phyloP scores from a whole-genome alignment of 2,113 vertebrate genomes.

The Elanoides forficatus region DNA sequence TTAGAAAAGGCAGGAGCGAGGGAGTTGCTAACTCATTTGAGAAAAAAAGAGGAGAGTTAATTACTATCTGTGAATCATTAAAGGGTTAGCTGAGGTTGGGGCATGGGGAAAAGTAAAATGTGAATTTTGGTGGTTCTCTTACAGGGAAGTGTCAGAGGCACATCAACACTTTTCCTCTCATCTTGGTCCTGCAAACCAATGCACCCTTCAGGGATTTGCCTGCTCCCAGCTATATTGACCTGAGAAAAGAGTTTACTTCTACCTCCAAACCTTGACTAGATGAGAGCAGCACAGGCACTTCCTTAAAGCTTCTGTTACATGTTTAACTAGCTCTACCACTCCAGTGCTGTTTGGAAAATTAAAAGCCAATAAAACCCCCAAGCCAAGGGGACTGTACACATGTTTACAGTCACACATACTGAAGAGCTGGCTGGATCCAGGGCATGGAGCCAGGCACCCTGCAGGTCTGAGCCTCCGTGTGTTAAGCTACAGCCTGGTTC shows the following conservation, averaged over 20 bases:
- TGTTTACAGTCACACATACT: not conserved
- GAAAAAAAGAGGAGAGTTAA: constrained; percentile 27
- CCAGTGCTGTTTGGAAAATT: not conserved
- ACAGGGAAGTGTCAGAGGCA: not conserved
- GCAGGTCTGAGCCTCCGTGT: not conserved
- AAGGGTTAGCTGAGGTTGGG: constrained; percentile 4
- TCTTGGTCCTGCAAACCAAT: not conserved
- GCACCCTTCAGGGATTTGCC: not conserved
- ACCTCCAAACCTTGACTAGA: not conserved
- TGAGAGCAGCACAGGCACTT: not conserved
- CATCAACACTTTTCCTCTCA: not conserved
- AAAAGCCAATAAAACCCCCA: not conserved
- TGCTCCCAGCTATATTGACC: not conserved
- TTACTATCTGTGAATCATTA: constrained; percentile 36
- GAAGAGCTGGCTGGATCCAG: not conserved
- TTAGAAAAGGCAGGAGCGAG: constrained; percentile 27
- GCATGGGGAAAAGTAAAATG: not conserved
- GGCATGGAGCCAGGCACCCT: not conserved
- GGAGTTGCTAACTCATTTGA: constrained; percentile 38
- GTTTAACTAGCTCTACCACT: not conserved
- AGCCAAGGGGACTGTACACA: not conserved
- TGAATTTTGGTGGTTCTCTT: not conserved
- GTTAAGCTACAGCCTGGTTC: not conserved
- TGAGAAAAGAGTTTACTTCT: not conserved
- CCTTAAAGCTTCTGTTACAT: not conserved